Base-by-base conservation (phyloP, 2,113 vertebrate species). In the Symphodus melops region DNA sequence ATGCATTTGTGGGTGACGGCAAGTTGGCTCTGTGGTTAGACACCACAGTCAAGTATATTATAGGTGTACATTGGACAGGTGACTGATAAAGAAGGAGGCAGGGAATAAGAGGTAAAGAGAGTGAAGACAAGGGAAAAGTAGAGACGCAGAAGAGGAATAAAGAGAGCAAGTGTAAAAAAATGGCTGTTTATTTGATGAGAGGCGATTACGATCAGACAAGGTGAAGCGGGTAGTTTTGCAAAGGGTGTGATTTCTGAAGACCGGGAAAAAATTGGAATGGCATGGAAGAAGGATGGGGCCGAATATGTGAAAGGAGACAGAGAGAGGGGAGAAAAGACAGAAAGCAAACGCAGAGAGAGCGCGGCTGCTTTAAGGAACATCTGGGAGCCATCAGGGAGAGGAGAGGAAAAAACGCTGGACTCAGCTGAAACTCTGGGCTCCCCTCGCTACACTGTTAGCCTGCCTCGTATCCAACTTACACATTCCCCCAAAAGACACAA, bases 351-450 rank as follows among this genome's bases (percentile, higher is more conserved):
- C 39, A 64, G 46, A 51, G 61, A 14, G 17, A 66, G 28, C 33
- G 39, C 33, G 39, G 57, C 78, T 77, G 79, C 70, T 91, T 88
- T 86, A 72, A 84, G 79, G 83, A 90, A 92, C 92, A 94, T 94
- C 92, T 94, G 91, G 90, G 88, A 93, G 80, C 85, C 89, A 93
- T 93, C 93, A 92, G 86, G 33, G 79, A 86, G 82, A 42, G 16
- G 75, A 73, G 73, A 72, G 77, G n/a, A n/a, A 85, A 92, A 92
- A 92, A 80, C 61, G 76, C 91, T 88, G 87, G 77, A 77, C 86
- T 93, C 88, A 91, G 91, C 91, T 92, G 83, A 90, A 91, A 89
- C 82, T 62, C 72, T 61, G 16, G 11, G 79, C 81, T 87, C 73
- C 67, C 68, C 49, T 79, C 19, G 46, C 75, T 75, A 25, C 77